Conservation (phyloP, 2,888 invertebrate species). For the Dioctria rufipes region DNA sequence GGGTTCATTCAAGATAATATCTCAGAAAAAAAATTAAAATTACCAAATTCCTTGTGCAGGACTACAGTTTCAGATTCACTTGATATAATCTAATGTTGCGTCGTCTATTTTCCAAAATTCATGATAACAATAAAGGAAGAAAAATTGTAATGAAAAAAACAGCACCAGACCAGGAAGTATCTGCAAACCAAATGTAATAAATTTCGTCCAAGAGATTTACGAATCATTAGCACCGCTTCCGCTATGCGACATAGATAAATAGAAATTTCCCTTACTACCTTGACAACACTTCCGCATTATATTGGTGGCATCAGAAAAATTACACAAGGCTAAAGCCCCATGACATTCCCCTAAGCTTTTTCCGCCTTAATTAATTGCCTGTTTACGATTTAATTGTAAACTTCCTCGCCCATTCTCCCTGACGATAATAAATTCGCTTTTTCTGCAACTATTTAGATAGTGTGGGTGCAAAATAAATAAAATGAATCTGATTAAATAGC, state of each 20-base stretch:
- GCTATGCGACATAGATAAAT: constrained; percentile 10
- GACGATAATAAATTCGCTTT: constrained; percentile 18
- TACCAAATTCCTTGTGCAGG: too few relatives aligned
- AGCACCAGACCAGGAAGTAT: too few relatives aligned
- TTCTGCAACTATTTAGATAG: neutral
- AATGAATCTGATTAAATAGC: constrained; percentile 13
- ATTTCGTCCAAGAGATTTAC: constrained; percentile 2
- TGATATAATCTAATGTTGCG: too few relatives aligned
- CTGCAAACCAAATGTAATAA: too few relatives aligned
- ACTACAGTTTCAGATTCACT: too few relatives aligned
- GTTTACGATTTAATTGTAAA: constrained; percentile 27
- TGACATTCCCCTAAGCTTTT: neutral
- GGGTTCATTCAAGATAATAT: too few relatives aligned
- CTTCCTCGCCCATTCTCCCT: neutral
- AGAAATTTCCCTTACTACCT: neutral
- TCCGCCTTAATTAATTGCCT: constrained; percentile 27
- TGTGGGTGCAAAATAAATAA: constrained; percentile 27
- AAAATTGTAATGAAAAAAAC: too few relatives aligned
- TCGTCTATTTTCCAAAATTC: too few relatives aligned
- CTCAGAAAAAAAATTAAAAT: too few relatives aligned
- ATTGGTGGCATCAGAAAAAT: neutral
- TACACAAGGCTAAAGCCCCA: constrained; percentile 8
- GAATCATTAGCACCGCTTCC: constrained; percentile 21
- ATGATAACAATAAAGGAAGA: too few relatives aligned
- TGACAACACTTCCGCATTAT: neutral